Conservation (phyloP, 2,113 vertebrate genomes). For the Helogale parvula region DNA sequence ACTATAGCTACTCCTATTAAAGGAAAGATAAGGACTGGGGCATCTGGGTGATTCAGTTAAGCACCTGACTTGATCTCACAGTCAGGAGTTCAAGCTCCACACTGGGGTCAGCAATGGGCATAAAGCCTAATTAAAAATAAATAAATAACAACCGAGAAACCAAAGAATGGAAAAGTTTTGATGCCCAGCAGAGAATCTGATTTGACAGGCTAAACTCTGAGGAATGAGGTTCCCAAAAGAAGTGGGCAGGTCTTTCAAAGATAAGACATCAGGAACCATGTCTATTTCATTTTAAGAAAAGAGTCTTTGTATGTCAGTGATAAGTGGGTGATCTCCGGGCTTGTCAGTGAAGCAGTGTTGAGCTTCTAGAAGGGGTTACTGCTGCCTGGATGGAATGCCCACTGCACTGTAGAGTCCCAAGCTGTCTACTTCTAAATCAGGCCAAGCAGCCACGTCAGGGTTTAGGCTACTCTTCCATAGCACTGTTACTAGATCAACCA, state of each 20-base stretch:
- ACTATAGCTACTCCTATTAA: not conserved
- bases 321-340: not conserved
- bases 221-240: not conserved
- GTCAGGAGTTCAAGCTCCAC: no score
- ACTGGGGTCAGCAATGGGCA: no score
- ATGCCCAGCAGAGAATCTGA: not conserved
- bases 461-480: not conserved
- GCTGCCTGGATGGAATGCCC: not conserved
- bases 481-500: not conserved
- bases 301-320: not conserved
- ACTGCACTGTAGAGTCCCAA: not conserved
- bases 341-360: not conserved
- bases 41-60: no score
- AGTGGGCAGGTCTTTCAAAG: not conserved
- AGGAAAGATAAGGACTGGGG: not conserved
- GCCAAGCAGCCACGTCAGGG: not conserved
- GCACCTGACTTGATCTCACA: no score
- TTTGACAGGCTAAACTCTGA: not conserved
- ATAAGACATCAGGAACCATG: not conserved
- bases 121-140: no score
- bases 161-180: not conserved
- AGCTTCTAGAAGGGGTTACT: not conserved
- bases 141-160: not conserved
- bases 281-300: not conserved
- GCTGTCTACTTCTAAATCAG: not conserved